Evolutionary conservation across 2,113 vertebrate species (phyloP), one percentile per base, ranked within the genome.

Genomic region (Atractosteus spatula): DNA sequence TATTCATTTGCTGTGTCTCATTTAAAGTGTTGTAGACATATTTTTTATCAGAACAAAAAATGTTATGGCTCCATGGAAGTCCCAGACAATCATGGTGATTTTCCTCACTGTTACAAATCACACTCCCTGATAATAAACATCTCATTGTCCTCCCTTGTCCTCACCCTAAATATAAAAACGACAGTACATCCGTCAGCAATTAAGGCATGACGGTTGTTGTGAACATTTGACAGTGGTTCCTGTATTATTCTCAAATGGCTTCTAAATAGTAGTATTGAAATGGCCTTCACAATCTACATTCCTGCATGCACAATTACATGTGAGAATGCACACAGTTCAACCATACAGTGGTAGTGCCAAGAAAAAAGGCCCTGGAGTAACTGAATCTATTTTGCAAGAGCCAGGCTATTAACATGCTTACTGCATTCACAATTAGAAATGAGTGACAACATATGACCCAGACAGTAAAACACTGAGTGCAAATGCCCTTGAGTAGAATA

Each of bases 361-460:
- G n/a, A 65, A 65, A 65, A 62, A 65, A 62, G 59, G 41, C 62
- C 17, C 62, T 41, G n/a, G 29, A 10, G 62, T 43, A 65, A 65
- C 8, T 62, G 59, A 62, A 14, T 62, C 59, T 62, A 14, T 62
- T 62, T 3, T 29, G 17, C 7, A 62, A 6, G 17, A 29, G 62
- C 41, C 62, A 65, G 4, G 41, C 62, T 41, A 65, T 65, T 65
- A 65, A 65, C 62, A 65, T 41, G 17, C 62, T 65, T 43, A 59
- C 12, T 13, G 13, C 57, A 59, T 59, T 59, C 57, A 3, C 57
- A 59, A 59, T 59, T 59, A 12, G 62, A 43, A 41, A 41, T 43
- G 41, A 65, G 62, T 65, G 62, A 41, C 62, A 41, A 65, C 41
- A 65, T 43, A 41, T 65, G 62, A 65, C n/a, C 62, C 17, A 65